These are phyloP conservation scores for Australoheros facetus DNA, from an alignment of 2,797 vertebrate genomes.

Conservation along the genomic window DNA sequence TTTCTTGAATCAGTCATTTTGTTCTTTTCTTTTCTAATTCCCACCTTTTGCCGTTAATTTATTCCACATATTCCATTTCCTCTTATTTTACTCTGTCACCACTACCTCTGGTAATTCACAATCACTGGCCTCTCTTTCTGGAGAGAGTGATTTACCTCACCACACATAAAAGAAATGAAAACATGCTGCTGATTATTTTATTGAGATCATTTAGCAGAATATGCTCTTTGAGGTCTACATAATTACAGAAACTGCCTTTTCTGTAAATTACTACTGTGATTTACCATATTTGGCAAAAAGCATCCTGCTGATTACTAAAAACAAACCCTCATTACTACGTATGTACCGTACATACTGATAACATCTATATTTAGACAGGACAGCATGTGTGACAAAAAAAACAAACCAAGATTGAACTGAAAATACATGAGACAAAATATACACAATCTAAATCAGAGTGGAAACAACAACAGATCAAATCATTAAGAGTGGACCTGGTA, in stretches of 20 bases:
- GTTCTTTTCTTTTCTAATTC: slow-evolving; percentile 29
- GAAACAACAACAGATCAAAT: not conserved
- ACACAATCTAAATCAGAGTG: not conserved
- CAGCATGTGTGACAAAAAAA: not conserved
- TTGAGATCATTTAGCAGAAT: slow-evolving; percentile 7
- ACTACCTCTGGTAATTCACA: not conserved
- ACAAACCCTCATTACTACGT: slow-evolving; percentile 14
- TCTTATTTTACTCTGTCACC: slow-evolving; percentile 10
- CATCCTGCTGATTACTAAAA: slow-evolving; percentile 11
- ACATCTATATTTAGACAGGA: slow-evolving; percentile 5
- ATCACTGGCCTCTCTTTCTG: slow-evolving; percentile 13
- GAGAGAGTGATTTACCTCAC: slow-evolving; percentile 6
- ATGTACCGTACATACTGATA: slow-evolving; percentile 19
- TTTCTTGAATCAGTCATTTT: slow-evolving; percentile 37
- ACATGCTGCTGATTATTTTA: not conserved
- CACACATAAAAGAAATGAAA: slow-evolving; percentile 6
- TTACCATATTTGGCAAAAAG: slow-evolving; percentile 27
- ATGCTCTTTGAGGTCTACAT: slow-evolving; percentile 16
- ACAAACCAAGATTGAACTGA: not conserved
- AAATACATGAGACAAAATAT: not conserved
- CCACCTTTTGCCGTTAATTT: slow-evolving; percentile 20
- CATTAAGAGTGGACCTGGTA: not conserved
- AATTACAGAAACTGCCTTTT: slow-evolving; percentile 17
- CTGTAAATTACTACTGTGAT: slow-evolving; percentile 14
- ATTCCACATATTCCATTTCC: slow-evolving; percentile 4